Base-by-base conservation (phyloP, 2,113 vertebrate genomes). In the Solenodon paradoxus region DNA sequence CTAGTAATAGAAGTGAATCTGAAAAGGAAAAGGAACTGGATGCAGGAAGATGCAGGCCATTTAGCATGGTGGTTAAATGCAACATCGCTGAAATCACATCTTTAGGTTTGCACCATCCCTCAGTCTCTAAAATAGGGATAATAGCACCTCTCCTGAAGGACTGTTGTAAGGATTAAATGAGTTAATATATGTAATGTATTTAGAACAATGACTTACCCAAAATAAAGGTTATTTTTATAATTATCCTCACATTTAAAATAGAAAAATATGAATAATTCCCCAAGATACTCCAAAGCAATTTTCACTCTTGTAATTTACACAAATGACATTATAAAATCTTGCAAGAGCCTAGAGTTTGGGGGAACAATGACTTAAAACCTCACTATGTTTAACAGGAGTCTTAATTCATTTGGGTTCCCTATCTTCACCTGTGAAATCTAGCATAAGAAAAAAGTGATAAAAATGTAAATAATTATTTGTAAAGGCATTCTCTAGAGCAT, bases 181-280 rank as follows among this genome's bases (percentile, higher is more conserved):
- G 42, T 75, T 84, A 87, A 72, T 79, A 15, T 47, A 75, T 64
- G 40, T 51, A 88, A 79, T 86, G 91, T 45, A 95, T 47, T 78
- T 68, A 59, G 79, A 92, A 66, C 68, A 83, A 95, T 78, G 51
- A 63, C 45, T 19, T 78, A 66, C 32, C 64, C 72, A 28, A 83
- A 88, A 83, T 64, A 88, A 88, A 97, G 53, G 6, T 88, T 81
- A 80, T 69, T 88, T 94, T 90, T 75, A 75, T 45, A 84, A 84
- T 59, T 55, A 91, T 84, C 30, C 9, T 96, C n/a, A 92, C 53
- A 94, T 88, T 92, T 96, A 90, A 94, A 84, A 61, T 42, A 42
- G 11, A 81, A 85, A 92, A 64, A 66, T 55, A 26, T 80, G 87
- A 32, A 55, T 22, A 82, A 53, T 93, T 90, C 30, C 32, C 35